Conservation (phyloP, 2,113 vertebrate genomes). For the Oryctolagus cuniculus region mOryCun1.1 NC_091438.1:29695501-29696000, state of each 20-base stretch:
- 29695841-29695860: not conserved
- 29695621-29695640: not conserved
- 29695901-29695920: not conserved
- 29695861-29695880: not conserved
- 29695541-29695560: not conserved
- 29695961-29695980: not conserved
- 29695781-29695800: not conserved
- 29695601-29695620: not conserved
- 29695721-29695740: not conserved
- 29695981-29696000: not conserved
- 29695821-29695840: not conserved
- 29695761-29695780: not conserved
- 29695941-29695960: not conserved
- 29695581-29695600: not conserved
- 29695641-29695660: not conserved
- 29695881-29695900: not conserved
- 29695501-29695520: not conserved
- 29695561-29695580: not conserved
- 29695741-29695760: too few relatives aligned
- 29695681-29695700: not conserved
- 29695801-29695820: not conserved
- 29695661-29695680: fast-evolving
- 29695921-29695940: not conserved
- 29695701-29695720: not conserved
- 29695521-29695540: not conserved